phyloP scores from a whole-genome alignment of 2,797 vertebrate species.

The Sphaeramia orbicularis region DNA sequence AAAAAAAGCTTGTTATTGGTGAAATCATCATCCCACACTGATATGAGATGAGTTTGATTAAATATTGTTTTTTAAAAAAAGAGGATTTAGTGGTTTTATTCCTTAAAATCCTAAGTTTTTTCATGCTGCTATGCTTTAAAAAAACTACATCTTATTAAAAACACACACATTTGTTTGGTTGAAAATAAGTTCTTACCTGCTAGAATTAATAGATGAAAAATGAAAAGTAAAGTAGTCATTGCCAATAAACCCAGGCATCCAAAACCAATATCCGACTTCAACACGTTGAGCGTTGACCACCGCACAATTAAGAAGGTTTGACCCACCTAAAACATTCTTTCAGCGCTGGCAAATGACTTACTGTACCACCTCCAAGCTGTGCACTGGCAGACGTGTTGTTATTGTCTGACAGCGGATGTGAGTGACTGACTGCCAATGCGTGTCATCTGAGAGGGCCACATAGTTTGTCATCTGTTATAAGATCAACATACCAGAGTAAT shows the following conservation, averaged over 20 bases:
- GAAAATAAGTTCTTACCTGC: constrained; percentile 71
- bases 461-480: constrained; percentile 66
- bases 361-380: constrained; percentile 27
- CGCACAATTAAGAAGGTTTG: constrained; percentile 43
- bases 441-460: constrained; percentile 74
- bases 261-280: constrained; percentile 40
- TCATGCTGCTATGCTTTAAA: background rate
- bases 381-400: constrained; percentile 52
- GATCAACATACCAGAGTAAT: constrained; percentile 75
- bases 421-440: constrained; percentile 59
- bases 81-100: background rate
- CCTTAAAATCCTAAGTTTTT: background rate
- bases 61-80: constrained; percentile 1
- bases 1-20: background rate
- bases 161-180: background rate
- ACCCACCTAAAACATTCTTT: constrained; percentile 61
- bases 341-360: constrained; percentile 48
- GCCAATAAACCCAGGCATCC: constrained; percentile 32
- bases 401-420: constrained; percentile 67
- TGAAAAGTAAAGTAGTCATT: constrained; percentile 59
- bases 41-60: constrained; percentile 16
- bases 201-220: constrained; percentile 60
- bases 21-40: constrained; percentile 14
- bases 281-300: constrained; percentile 32
- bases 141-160: background rate